These are phyloP conservation scores for Isotomurus palustris DNA, from an alignment of 2,888 invertebrate species.

Conservation along the genomic window DNA sequence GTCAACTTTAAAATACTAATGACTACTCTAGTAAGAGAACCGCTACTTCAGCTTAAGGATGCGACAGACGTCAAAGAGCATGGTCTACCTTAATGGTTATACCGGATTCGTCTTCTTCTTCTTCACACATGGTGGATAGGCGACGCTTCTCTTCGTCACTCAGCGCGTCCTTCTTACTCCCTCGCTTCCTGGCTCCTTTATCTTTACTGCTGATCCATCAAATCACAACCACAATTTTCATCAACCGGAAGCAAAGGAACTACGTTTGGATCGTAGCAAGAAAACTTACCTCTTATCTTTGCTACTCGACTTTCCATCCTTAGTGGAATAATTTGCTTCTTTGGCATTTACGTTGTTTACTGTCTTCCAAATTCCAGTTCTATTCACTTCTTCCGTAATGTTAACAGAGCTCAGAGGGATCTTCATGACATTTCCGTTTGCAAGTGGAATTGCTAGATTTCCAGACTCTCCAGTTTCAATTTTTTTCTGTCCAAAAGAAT, in stretches of 20 bases:
- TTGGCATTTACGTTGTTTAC: constrained; percentile 60
- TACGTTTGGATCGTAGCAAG: neutral
- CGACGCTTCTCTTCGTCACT: constrained; percentile 59
- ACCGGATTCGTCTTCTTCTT: constrained; percentile 70
- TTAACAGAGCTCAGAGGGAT: constrained; percentile 80
- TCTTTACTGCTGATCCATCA: constrained; percentile 29
- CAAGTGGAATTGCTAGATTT: constrained; percentile 78
- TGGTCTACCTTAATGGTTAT: constrained; percentile 60
- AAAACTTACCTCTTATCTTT: constrained; percentile 47
- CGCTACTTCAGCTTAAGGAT: constrained; percentile 23
- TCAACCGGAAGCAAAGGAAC: neutral
- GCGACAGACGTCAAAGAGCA: constrained; percentile 33
- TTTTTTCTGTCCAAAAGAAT: constrained; percentile 10
- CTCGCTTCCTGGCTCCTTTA: constrained; percentile 60
- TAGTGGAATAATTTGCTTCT: constrained; percentile 50
- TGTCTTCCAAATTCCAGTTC: constrained; percentile 90
- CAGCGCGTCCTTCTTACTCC: constrained; percentile 62
- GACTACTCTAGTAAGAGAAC: too few relatives aligned
- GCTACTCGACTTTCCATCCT: constrained; percentile 52
- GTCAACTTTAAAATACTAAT: neutral
- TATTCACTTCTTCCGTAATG: constrained; percentile 89
- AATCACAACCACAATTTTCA: neutral
- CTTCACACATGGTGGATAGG: constrained; percentile 80
- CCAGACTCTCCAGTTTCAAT: constrained; percentile 49
- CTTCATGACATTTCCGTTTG: constrained; percentile 85